phyloP scores from a whole-genome alignment of 1,140 invertebrate species.

The Drosophila ercepeae region DNA sequence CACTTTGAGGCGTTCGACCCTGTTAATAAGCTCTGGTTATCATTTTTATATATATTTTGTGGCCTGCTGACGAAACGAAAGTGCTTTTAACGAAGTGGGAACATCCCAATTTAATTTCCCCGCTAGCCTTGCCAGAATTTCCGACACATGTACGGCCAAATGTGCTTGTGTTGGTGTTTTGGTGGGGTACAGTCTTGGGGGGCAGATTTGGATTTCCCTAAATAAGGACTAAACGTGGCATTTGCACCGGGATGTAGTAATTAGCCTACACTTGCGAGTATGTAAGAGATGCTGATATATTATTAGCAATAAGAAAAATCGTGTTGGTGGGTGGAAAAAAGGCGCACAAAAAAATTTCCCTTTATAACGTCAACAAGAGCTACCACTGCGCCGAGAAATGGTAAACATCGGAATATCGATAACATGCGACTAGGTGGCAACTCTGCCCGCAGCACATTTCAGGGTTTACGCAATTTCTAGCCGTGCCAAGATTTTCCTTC shows the following conservation, averaged over 20 bases:
- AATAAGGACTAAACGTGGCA: too few relatives aligned
- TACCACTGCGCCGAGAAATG: constrained; percentile 6
- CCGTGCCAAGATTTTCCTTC: constrained; percentile 35
- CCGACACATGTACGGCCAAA: not conserved
- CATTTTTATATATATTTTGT: constrained; percentile 11
- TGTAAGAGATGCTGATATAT: not conserved
- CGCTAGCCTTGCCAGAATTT: constrained; percentile 28
- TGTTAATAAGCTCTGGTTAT: not conserved
- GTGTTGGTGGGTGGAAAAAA: constrained; percentile 21
- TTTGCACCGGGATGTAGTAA: not conserved
- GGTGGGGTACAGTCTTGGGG: constrained; percentile 54
- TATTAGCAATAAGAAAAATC: not conserved
- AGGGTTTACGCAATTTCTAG: constrained; percentile 74
- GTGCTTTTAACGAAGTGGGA: constrained; percentile 52
- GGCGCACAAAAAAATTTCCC: constrained; percentile 49
- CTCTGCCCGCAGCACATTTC: constrained; percentile 59
- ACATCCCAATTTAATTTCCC: constrained; percentile 50
- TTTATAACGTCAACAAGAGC: constrained; percentile 25
- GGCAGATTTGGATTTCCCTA: not conserved
- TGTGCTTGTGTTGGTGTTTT: constrained; percentile 27
- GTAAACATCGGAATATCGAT: not conserved
- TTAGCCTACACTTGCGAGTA: not conserved
- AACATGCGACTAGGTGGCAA: constrained; percentile 2
- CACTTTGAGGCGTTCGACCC: not conserved
- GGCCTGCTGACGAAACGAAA: constrained; percentile 39